phyloP scores from a whole-genome alignment of 2,888 invertebrate genomes.

The Erebia palarica region DNA sequence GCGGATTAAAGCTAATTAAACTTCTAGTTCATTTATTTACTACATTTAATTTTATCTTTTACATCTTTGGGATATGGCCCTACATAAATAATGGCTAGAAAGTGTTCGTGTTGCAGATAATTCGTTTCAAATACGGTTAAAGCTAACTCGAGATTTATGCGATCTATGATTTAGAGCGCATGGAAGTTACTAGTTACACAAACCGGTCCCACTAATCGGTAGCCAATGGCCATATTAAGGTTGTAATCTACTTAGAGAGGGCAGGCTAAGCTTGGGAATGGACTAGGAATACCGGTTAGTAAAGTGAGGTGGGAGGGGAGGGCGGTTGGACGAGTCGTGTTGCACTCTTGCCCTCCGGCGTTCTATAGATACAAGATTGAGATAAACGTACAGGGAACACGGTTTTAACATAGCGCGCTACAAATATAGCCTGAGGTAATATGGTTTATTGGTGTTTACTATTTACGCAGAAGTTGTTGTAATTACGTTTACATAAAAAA shows the following conservation, averaged over 20 bases:
- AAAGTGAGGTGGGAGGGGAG: slow-evolving; percentile 43
- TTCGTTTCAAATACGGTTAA: slow-evolving; percentile 4
- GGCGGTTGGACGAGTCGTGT: slow-evolving; percentile 57
- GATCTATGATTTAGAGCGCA: slow-evolving; percentile 18
- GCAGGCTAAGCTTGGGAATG: slow-evolving; percentile 50
- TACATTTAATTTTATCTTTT: too few species aligned
- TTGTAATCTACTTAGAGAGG: slow-evolving; percentile 66
- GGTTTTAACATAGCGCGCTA: slow-evolving; percentile 47
- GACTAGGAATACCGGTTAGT: slow-evolving; percentile 59
- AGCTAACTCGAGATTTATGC: slow-evolving; percentile 11
- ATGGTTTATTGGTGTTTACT: slow-evolving; percentile 16
- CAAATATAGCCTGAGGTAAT: slow-evolving; percentile 43
- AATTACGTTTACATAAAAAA: background rate
- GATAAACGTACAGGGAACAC: slow-evolving; percentile 62
- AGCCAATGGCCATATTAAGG: slow-evolving; percentile 51
- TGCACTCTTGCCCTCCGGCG: slow-evolving; percentile 61
- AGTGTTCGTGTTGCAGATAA: background rate
- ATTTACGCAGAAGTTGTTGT: background rate
- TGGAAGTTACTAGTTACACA: slow-evolving; percentile 8
- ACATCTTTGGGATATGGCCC: background rate
- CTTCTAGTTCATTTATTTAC: too few species aligned
- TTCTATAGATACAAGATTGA: slow-evolving; percentile 60
- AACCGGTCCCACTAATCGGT: slow-evolving; percentile 38
- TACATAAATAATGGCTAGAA: background rate
- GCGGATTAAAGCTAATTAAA: too few species aligned